Evolutionary conservation across 2,113 vertebrate species (phyloP), one percentile per base, ranked within the genome.

Genomic region (Syrmaticus mikado): DNA sequence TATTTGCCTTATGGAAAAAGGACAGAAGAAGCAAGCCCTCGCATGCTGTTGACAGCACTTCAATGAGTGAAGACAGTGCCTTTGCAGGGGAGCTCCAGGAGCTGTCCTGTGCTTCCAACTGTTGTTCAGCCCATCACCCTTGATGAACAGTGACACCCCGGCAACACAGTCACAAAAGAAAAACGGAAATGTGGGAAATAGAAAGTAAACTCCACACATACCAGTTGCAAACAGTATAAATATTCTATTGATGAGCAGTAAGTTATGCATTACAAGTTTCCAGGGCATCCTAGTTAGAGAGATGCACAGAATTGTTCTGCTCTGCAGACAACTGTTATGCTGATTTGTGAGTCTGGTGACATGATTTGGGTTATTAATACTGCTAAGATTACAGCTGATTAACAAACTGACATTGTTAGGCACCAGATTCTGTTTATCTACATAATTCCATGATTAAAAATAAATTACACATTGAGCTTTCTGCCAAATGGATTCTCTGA

Each of bases 341-440:
- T 71, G 60, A 6, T 50, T 1, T 14, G 67, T 0, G 72, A 60
- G 68, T 13, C 87, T 55, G 81, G 24, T 25, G 40, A 46, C 79
- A 72, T 1, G 2, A 60, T 14, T 65, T 7, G 11, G 43, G 67
- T 73, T 83, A 83, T 83, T 87, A 85, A 77, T 75, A 46, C 68
- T 32, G 32, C 77, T n/a, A 13, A 85, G 94, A 94, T 95, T 94
- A 93, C 91, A 89, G 71, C 74, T 75, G 90, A 96, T 96, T 87
- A 96, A 94, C 22, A 3, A 64, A 78, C 58, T 32, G 36, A 70
- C 65, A 68, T 50, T 70, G 92, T 52, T 25, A 66, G 90, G 88
- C 83, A 52, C 71, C 73, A 82, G 91, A 34, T 80, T 77, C 46
- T 64, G 66, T 75, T 96, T 50, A 90, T 90, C 89, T 50, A 10